phyloP scores from a whole-genome alignment of 1,140 invertebrate genomes.

The Drosophila parabipectinata region DNA sequence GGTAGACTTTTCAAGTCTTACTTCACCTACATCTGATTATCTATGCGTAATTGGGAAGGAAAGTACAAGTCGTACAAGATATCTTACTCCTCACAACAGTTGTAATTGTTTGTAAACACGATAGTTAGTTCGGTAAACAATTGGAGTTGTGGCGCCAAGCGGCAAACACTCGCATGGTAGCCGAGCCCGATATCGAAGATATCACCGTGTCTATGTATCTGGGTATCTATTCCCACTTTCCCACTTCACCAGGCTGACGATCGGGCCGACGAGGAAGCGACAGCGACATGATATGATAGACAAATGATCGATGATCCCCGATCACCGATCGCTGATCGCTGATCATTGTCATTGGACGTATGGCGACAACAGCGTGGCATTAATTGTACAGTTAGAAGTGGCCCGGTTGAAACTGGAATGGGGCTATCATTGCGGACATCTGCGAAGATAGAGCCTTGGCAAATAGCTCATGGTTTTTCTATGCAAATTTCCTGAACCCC shows the following conservation, averaged over 20 bases:
- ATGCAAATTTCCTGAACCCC: conserved; percentile 61
- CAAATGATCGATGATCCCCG: conserved; percentile 60
- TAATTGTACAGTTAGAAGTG: conserved; percentile 55
- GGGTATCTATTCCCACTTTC: conserved; percentile 25
- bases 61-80: conserved; percentile 27
- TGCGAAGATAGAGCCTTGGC: conserved; percentile 41
- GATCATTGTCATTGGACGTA: conserved; percentile 58
- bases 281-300: conserved; percentile 49
- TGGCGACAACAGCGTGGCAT: conserved; percentile 53
- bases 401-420: conserved; percentile 46
- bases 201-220: conserved; percentile 12
- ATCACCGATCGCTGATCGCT: conserved; percentile 57
- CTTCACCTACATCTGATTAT: not conserved
- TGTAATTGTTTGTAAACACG: conserved; percentile 80
- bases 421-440: conserved; percentile 56
- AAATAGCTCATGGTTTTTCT: conserved; percentile 74
- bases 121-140: conserved; percentile 73
- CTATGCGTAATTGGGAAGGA: conserved; percentile 20
- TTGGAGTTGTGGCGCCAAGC: conserved; percentile 73
- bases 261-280: conserved; percentile 32
- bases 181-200: conserved; percentile 38
- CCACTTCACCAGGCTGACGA: conserved; percentile 18
- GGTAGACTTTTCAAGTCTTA: not conserved
- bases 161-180: conserved; percentile 58
- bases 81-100: conserved; percentile 58